phyloP scores from a whole-genome alignment of 2,888 invertebrate genomes.

The Folsomia manolachei region DNA sequence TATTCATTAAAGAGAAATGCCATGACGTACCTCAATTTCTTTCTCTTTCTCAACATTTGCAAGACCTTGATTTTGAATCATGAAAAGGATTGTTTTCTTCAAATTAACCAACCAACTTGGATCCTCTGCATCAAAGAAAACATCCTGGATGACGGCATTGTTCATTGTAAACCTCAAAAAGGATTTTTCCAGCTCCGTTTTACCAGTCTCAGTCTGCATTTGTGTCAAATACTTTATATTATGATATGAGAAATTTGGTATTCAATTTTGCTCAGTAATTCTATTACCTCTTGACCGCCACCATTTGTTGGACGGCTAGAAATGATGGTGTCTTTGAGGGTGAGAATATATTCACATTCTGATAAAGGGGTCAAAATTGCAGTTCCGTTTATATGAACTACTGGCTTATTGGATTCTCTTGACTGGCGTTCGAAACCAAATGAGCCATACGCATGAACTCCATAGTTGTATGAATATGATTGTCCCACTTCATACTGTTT shows the following conservation, averaged over 20 bases:
- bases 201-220: neutral
- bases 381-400: neutral
- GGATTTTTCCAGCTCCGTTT: neutral
- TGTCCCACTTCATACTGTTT: constrained; percentile 32
- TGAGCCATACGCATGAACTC: neutral
- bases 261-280: neutral
- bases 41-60: constrained; percentile 11
- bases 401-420: neutral
- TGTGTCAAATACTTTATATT: too few relatives aligned
- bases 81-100: constrained; percentile 24
- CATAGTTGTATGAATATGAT: constrained; percentile 26
- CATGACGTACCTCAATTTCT: constrained; percentile 22
- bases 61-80: constrained; percentile 28
- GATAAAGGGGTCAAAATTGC: constrained; percentile 13
- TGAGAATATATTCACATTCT: constrained; percentile 26
- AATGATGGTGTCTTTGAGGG: constrained; percentile 11
- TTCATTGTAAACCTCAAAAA: constrained; percentile 21
- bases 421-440: neutral
- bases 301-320: neutral
- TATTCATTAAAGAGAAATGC: neutral
- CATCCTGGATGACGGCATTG: constrained; percentile 23
- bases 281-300: neutral
- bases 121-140: constrained; percentile 5
- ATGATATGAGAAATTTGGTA: too few relatives aligned
- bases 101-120: constrained; percentile 28